A percentile compares a stretch with the other conserved stretches of the same genome.
Conservation (phyloP, 2,797 vertebrate genomes). For the Anabacerthia variegaticeps region DNA sequence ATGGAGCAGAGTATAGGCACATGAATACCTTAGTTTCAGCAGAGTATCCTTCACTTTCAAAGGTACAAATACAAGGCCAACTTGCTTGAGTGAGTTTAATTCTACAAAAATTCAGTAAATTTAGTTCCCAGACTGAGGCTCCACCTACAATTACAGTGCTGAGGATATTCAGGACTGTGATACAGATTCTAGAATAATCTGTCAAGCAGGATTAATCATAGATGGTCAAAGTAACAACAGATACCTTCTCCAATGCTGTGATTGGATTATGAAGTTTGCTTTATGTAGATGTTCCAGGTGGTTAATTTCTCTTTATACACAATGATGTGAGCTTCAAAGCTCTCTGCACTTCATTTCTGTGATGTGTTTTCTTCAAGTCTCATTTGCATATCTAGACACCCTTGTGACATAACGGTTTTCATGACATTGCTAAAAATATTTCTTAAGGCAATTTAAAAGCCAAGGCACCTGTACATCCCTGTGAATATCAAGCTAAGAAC, state of each 20-base stretch:
- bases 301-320: not conserved
- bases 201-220: not conserved
- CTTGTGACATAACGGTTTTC: not conserved
- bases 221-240: not conserved
- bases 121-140: not conserved
- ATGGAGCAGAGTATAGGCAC: not conserved
- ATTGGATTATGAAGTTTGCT: not conserved
- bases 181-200: not conserved
- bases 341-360: not conserved
- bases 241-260: not conserved
- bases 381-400: not conserved
- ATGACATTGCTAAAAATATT: not conserved
- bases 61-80: not conserved
- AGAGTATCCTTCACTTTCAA: not conserved
- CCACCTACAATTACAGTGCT: not conserved
- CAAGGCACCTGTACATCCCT: not conserved
- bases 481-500: not conserved
- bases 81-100: not conserved
- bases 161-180: not conserved
- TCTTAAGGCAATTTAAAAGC: not conserved
- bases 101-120: not conserved
- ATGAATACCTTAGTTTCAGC: not conserved
- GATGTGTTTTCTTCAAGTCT: not conserved
- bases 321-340: fast-evolving
- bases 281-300: not conserved